Conservation (phyloP, 1,140 invertebrate species). For the Ips nitidus region DNA sequence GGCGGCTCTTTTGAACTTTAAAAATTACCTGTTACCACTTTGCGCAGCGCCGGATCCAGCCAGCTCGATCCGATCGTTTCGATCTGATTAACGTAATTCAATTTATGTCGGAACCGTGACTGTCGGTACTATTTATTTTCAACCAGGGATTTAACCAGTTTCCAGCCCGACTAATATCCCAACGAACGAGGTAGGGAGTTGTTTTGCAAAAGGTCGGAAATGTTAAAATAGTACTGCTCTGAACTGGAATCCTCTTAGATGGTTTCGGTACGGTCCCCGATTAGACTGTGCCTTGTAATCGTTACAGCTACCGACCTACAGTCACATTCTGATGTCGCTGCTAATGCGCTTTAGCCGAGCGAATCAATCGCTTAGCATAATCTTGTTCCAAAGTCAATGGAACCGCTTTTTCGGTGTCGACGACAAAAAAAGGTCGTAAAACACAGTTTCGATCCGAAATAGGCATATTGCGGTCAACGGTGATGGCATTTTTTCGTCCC, state of each 20-base stretch:
- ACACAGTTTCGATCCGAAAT: constrained; percentile 16
- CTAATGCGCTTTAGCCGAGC: constrained; percentile 33
- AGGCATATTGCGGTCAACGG: constrained; percentile 8
- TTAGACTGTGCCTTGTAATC: background rate
- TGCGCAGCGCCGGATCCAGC: constrained; percentile 23
- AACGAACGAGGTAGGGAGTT: no score
- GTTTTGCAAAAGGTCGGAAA: no score
- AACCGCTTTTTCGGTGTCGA: constrained; percentile 10
- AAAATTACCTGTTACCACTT: constrained; percentile 43
- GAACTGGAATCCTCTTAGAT: background rate
- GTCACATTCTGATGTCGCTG: constrained; percentile 12
- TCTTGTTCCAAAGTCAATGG: constrained; percentile 37
- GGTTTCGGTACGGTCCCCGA: background rate
- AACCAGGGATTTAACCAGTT: background rate
- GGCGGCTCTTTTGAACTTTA: constrained; percentile 40
- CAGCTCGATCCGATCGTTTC: constrained; percentile 2
- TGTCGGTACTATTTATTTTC: background rate
- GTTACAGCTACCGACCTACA: background rate
- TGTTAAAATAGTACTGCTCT: background rate
- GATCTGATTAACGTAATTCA: constrained; percentile 2
- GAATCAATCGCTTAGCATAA: constrained; percentile 32
- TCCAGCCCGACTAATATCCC: no score
- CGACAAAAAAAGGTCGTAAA: constrained; percentile 18
- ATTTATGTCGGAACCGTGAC: background rate
- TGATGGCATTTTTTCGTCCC: constrained; percentile 8